Base-by-base conservation (phyloP, 2,888 invertebrate species). In the Copidosoma aretas region DNA sequence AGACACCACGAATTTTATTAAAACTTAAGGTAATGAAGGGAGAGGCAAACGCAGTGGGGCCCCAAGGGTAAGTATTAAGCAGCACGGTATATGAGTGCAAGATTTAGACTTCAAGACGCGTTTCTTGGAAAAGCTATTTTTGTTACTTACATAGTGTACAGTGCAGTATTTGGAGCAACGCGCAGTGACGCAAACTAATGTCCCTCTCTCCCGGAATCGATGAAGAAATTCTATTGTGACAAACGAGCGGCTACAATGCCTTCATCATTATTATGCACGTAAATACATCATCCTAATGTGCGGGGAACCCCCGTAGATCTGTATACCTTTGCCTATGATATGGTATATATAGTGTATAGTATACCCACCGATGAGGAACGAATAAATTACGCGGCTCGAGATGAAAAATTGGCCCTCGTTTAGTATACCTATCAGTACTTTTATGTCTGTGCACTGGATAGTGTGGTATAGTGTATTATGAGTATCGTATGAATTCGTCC, bases 391-490 rank as follows among this genome's bases (percentile, higher is more conserved):
- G 24, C 17, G 52, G 22, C 22, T 43, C 58, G 41, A 21, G 17
- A 32, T 56, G 56, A 56, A 56, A 56, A 56, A 56, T 39, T 56
- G 21, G 58, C 41, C 43, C 24, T 22, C 59, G 32, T 32, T 32
- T 32, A 49, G 15, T 41, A 39, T 21, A 39, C 57, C 43, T 67
- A 64, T 61, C 62, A 64, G 64, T 71, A 64, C 58, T n/a, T n/a
- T n/a, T n/a, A 21, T 24, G 49, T 49, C 2, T 49, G 10, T 19
- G 10, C 10, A 49, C 49, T n/a, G n/a, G n/a, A n/a, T n/a, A n/a
- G n/a, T n/a, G 10, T 15, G 49, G 61, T 5, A 51, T 17, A 3
- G 17, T 49, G 32, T 8, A 32, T 32, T 32, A 32, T 32, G 32
- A 32, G 32, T 49, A 8, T 8, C 3, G 3, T 32, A 32, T 32